Percentiles rank a stretch among this genome's conserved stretches.
Evolutionary conservation across 1,140 invertebrate species (phyloP).

Genomic region (Drosophila serrata): DNA sequence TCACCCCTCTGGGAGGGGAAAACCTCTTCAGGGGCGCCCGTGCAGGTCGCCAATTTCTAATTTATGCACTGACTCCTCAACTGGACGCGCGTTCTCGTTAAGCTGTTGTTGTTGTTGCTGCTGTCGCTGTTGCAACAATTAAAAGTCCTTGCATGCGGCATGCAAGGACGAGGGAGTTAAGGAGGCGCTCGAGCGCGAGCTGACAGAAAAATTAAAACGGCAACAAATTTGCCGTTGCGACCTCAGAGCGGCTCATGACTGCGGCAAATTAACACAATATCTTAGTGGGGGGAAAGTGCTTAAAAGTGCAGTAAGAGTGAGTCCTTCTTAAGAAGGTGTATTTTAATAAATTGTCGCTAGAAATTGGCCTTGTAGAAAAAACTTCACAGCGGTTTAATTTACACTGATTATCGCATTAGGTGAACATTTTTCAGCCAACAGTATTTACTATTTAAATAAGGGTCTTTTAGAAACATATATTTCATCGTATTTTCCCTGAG

Average conservation of each 20-base stretch:
- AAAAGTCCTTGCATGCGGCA: constrained; percentile 70
- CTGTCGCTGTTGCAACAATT: constrained; percentile 61
- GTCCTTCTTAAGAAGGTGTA: constrained; percentile 20
- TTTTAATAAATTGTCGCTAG: constrained; percentile 70
- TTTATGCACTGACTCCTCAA: constrained; percentile 65
- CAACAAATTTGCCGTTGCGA: constrained; percentile 71
- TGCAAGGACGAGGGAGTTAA: constrained; percentile 23
- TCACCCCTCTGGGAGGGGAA: background rate
- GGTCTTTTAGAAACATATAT: too few relatives aligned
- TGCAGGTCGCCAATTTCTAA: constrained; percentile 70
- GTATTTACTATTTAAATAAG: background rate
- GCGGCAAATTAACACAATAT: constrained; percentile 79
- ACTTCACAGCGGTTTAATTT: constrained; percentile 46
- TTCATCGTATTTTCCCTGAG: too few relatives aligned
- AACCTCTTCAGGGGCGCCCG: constrained; percentile 34
- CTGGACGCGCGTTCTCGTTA: constrained; percentile 75
- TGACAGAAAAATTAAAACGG: constrained; percentile 78
- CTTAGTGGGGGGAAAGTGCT: constrained; percentile 26
- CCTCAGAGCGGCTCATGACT: constrained; percentile 67
- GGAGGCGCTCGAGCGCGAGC: constrained; percentile 68
- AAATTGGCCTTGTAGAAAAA: constrained; percentile 38
- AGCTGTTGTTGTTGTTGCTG: constrained; percentile 32
- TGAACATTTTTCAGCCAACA: constrained; percentile 28
- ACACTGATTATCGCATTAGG: constrained; percentile 63
- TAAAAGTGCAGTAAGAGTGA: background rate